phyloP scores from a whole-genome alignment of 2,113 vertebrate species.

The Sterna hirundo region DNA sequence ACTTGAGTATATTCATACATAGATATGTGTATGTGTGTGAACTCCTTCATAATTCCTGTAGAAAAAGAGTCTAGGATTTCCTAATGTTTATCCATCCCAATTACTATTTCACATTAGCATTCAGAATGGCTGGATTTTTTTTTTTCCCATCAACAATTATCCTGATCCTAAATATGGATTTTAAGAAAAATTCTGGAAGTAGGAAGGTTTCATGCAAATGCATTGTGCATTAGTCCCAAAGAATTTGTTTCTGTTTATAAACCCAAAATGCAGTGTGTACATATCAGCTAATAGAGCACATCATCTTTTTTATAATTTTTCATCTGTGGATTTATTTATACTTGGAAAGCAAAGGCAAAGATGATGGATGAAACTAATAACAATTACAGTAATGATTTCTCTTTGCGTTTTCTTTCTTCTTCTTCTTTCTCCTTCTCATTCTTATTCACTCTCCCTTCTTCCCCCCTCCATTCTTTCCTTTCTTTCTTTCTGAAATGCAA shows the following conservation, averaged over 20 bases:
- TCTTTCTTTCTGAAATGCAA: neutral
- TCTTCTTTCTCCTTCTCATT: neutral
- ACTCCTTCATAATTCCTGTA: neutral
- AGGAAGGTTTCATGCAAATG: neutral
- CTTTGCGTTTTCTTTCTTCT: neutral
- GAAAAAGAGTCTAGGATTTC: neutral
- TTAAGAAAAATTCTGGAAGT: neutral
- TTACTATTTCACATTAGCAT: neutral
- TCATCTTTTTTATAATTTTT: neutral
- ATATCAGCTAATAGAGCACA: neutral
- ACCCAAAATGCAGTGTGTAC: neutral
- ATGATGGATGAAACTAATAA: neutral
- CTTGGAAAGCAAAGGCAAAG: neutral
- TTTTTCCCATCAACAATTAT: neutral
- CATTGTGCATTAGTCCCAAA: neutral
- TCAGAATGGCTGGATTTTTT: neutral
- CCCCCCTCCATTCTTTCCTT: neutral
- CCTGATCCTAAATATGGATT: neutral
- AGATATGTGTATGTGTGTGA: neutral
- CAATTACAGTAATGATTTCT: neutral
- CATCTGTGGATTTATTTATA: neutral
- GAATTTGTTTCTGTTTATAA: neutral
- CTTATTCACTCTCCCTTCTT: neutral
- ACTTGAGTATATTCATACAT: neutral
- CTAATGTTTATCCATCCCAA: neutral